A percentile compares a stretch with the other conserved stretches of the same genome.
Conservation (phyloP, 2,113 vertebrate genomes). For the Myrmecobius fasciatus region DNA sequence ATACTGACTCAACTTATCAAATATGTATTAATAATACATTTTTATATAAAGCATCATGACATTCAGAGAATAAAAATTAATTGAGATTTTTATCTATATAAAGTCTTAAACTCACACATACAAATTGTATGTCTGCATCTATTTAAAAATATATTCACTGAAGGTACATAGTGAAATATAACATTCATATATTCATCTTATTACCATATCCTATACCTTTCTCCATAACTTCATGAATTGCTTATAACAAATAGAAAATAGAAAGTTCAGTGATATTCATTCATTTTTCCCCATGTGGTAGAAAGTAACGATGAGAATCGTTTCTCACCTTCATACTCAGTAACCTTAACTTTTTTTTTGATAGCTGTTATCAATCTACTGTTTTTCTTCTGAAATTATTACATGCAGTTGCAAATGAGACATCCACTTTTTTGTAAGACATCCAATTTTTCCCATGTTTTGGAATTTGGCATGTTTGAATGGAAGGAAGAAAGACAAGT, state of each 20-base stretch:
- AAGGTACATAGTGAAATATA: neutral
- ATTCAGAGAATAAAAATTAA: neutral
- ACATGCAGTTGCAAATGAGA: neutral
- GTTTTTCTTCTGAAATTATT: neutral
- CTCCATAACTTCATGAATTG: neutral
- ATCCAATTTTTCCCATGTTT: neutral
- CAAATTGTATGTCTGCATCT: neutral
- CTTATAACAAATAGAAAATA: neutral
- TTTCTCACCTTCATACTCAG: neutral
- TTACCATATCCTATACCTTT: neutral
- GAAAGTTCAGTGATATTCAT: neutral
- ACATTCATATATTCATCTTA: neutral
- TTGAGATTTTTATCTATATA: neutral
- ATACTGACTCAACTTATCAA: neutral
- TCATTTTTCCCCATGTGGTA: slow-evolving; percentile 2
- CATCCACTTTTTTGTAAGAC: neutral
- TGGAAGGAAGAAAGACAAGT: neutral
- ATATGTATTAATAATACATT: neutral
- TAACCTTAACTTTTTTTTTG: neutral
- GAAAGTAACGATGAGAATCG: neutral
- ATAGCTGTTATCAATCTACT: neutral
- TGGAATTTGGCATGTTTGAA: neutral
- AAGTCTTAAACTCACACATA: neutral
- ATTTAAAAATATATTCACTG: neutral
- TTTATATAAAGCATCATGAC: neutral